Conservation (phyloP, 2,797 vertebrate species). For the Rhynchotus rufescens region DNA sequence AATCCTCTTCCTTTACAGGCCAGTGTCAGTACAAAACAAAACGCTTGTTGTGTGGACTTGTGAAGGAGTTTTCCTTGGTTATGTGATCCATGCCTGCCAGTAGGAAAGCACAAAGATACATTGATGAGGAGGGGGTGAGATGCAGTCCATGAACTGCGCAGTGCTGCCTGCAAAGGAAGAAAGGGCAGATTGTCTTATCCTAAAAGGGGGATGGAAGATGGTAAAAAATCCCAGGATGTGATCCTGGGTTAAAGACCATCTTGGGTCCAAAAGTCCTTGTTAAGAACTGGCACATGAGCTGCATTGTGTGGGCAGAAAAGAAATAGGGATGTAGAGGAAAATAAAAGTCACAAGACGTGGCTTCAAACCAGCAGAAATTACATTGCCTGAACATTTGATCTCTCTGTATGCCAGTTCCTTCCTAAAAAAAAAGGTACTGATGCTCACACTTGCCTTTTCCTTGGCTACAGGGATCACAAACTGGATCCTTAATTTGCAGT, state of each 20-base stretch:
- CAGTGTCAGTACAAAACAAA: conserved; percentile 26
- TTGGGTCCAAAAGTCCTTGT: background rate
- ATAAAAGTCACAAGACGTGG: background rate
- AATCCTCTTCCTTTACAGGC: background rate
- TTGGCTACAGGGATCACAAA: background rate
- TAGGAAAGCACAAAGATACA: conserved; percentile 52
- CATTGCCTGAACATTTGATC: background rate
- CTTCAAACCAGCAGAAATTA: background rate
- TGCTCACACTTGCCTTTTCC: background rate
- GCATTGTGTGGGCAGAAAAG: background rate
- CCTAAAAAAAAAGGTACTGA: background rate
- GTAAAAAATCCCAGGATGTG: background rate
- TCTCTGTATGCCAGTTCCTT: background rate
- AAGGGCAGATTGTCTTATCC: conserved; percentile 19
- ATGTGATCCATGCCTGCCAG: background rate
- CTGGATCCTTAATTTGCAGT: background rate
- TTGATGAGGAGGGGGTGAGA: conserved; percentile 22
- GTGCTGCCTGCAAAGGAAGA: background rate
- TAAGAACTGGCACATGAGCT: background rate
- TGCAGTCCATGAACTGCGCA: background rate
- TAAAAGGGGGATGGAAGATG: background rate
- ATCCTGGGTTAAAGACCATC: background rate
- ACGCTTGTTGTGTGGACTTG: conserved; percentile 35
- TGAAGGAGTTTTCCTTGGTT: conserved; percentile 47
- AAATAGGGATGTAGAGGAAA: background rate